Evolutionary conservation across 30 jellyfish, hydroid and myxozoan species (phyloP).

Genomic region (Cassiopea andromeda): DNA sequence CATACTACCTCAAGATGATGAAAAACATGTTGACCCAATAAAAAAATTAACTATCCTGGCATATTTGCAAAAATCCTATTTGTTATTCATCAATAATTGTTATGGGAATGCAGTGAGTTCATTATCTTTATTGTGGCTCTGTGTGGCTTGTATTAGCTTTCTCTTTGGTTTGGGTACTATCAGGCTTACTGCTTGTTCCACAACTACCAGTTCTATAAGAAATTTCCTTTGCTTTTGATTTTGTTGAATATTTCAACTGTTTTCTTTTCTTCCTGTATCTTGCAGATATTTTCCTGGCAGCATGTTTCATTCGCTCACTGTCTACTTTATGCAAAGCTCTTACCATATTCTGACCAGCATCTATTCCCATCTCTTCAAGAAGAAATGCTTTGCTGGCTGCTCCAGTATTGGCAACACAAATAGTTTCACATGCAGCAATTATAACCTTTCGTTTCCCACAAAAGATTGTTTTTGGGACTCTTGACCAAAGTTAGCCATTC

Average conservation of each 20-base stretch:
- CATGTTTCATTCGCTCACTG: neutral
- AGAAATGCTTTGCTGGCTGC: slow-evolving; percentile 9
- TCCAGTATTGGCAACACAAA: slow-evolving; percentile 15
- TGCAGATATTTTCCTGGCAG: neutral
- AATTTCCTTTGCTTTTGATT: slow-evolving; percentile 1
- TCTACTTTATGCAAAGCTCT: neutral
- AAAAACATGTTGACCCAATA: neutral
- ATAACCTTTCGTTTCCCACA: slow-evolving; percentile 23
- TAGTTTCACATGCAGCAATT: slow-evolving; percentile 14
- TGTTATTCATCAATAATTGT: neutral
- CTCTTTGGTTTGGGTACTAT: neutral
- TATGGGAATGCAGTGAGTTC: slow-evolving; percentile 1
- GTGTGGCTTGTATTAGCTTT: neutral
- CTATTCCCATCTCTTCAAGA: slow-evolving; percentile 5
- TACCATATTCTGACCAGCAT: neutral
- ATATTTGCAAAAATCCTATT: neutral
- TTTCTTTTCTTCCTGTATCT: neutral
- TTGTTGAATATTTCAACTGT: neutral
- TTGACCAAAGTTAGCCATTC: slow-evolving; percentile 59
- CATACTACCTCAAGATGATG: neutral
- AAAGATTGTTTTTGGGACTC: slow-evolving; percentile 47
- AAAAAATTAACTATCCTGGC: neutral
- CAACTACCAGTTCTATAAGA: slow-evolving; percentile 6
- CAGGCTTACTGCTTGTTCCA: slow-evolving; percentile 15
- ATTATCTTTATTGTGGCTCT: neutral